Evolutionary conservation across 2,888 invertebrate genomes (phyloP), one percentile per base, ranked within the genome.

Genomic region (Dasysyrphus albostriatus): DNA sequence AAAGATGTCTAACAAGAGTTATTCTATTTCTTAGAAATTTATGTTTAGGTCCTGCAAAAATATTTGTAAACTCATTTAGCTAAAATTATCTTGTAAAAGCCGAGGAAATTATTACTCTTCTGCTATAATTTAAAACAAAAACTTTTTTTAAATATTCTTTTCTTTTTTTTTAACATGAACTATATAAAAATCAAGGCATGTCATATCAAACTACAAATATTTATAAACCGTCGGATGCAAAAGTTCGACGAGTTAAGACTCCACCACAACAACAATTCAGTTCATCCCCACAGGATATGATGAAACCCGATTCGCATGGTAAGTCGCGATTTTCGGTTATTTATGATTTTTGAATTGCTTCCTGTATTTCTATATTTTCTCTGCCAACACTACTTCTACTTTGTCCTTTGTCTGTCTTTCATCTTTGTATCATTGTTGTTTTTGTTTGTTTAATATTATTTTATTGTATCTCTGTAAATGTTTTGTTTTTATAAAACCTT

Each of bases 171-270:
- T 88, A 88, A 89, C 77, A 80, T 89, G 10, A 51, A 12, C 89
- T 89, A 88, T 29, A 1, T 88, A 32, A 54, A 51, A 29, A 37
- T 8, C 12, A 87, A 83, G 87, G 16, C 24, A 90, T 89, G 84
- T 90, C 91, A 89, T 91, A 91, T 90, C 91, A 90, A 89, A 89
- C 90, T 70, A 90, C 89, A 89, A 91, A 90, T 83, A 89, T 91
- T 87, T 92, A 91, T 88, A 92, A 93, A 88, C 91, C 92, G 59
- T 90, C 92, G 87, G 92, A 92, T 88, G 90, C 92, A 16, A 93
- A 93, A 90, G 91, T 92, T 82, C 90, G 93, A 65, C 90, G 93
- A 72, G 90, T 90, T 6, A 91, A 92, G 88, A 90, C 91, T 70
- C 89, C 91, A 39, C 89, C 91, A 78, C 89, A 83, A 29, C 87